Base-by-base conservation (phyloP, 2,888 invertebrate genomes). In the Erpobdella octoculata region DNA sequence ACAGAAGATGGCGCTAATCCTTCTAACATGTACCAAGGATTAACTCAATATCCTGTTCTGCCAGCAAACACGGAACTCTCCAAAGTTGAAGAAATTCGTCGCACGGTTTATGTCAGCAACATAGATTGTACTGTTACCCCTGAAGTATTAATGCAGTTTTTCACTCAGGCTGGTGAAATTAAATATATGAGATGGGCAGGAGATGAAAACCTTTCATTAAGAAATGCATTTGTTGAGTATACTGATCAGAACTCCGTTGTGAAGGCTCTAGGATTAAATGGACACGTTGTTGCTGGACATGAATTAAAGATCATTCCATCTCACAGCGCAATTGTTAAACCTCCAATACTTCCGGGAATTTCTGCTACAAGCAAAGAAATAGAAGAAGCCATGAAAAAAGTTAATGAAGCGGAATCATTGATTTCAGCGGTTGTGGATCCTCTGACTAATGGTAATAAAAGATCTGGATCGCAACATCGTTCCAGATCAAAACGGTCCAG, bases 361-460 rank as follows among this genome's bases (percentile, higher is more conserved):
- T 28, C 69, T 48, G 64, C 72, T 6, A 93, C 93, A 0, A 94
- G 94, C 0, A 92, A 94, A 80, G 76, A 76, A 46, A 71, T 75
- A 33, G 93, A 94, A 80, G 95, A 96, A 84, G 94, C 94, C 0
- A 94, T 98, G 93, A 91, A 92, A 62, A 87, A 94, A 75, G 93
- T 95, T 0, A 93, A 93, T 81, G 95, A 96, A 84, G 94, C 94
- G 0, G 94, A 95, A 83, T 92, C 91, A 81, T 87, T 94, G 79
- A 93, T 96, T 75, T 91, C 93, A 0, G 94, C 93, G 9, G 92
- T 93, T 18, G 92, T 94, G 75, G 93, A 79, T 75, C 76, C 78
- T 46, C 77, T 79, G 78, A 68, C 67, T 28, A 70, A 73, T 61
- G 73, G 71, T 18, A 36, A 58, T 38, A 25, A 61, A 28, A 58